Base-by-base conservation (phyloP, 2,113 vertebrate species). In the Hippocampus comes region DNA sequence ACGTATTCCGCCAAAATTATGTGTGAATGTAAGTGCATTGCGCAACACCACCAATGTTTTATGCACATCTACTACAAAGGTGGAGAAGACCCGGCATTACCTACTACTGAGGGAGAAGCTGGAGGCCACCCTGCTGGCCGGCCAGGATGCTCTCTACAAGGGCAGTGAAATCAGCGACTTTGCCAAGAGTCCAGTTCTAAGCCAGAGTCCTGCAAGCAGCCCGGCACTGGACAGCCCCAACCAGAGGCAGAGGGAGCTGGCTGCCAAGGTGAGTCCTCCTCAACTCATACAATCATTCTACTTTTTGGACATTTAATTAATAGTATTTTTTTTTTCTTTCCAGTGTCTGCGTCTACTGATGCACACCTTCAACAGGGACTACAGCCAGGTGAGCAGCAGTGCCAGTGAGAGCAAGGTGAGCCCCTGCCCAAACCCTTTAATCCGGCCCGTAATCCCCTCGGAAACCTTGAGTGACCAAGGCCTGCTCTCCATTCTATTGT, bases 391-490 rank as follows among this genome's bases (percentile, higher is more conserved):
- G 87, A 99, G 96, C 88, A 85, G 95, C 86, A 99, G 97, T 1
- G 96, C 96, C 93, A 99, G 97, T 18, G 97, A 99, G 92, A 98
- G 96, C 94, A 99, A 99, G 97, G 97, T 99, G 93, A 89, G 71
- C 89, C 87, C 88, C 87, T 85, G 84, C 79, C 79, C 70, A 87
- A 84, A 73, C 81, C 89, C 78, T 81, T 73, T 84, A 74, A 86
- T 73, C 84, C 77, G 70, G 74, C 79, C 82, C 72, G 2, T 48
- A 82, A 73, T 74, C 70, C 68, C 80, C 65, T 70, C 67, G 70
- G 23, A 85, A 63, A 74, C 41, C 63, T 18, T 66, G 21, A 76
- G 66, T 71, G 67, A 63, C 63, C 17, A 72, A 80, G 78, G 70
- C 80, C 79, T 17, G 0, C 67, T 38, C 38, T 70, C 41, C 65